Base-by-base conservation (phyloP, 2,888 invertebrate genomes). In the Tholera decimalis region DNA sequence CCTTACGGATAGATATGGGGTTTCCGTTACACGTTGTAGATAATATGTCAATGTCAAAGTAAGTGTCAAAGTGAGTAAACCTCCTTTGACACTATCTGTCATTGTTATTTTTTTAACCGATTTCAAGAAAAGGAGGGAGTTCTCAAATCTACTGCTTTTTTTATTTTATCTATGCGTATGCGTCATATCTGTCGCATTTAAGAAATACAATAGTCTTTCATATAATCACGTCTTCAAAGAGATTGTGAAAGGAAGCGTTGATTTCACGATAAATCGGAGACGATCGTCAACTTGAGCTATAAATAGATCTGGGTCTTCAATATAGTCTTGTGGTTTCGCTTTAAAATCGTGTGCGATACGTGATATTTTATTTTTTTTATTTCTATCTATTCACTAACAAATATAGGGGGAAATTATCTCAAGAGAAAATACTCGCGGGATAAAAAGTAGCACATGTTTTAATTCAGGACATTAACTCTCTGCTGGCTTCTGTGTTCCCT, bases 211-310 rank as follows among this genome's bases (percentile, higher is more conserved):
- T 20, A 20, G 26, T 58, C 20, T 39, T n/a, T 20, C 9, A 20
- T 1, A 35, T 35, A 6, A 35, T 35, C 35, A 35, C 15, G 15
- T 33, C 37, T 58, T 58, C 76, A 69, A 69, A 69, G 51, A 13
- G 11, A 58, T 24, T 50, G 4, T 33, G 22, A 49, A 39, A 69
- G 77, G 77, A 76, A 70, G n/a, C 26, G 43, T 43, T 20, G 46
- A 46, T 74, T 28, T 66, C 24, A 56, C 41, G 41, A 43, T 49
- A 11, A 18, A 46, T 75, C 26, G n/a, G 26, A 4, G 5, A 20
- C 24, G 28, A 33, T 43, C 28, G 35, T n/a, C 30, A 37, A 69
- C 30, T 46, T 54, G 41, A 8, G 2, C 4, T 58, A 39, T 33
- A 43, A 51, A 67, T 74, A 69, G 39, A 67, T 43, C 20, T 43